These are phyloP conservation scores for Meloe dianella DNA, from an alignment of 2,888 invertebrate species.

Conservation along the genomic window DNA sequence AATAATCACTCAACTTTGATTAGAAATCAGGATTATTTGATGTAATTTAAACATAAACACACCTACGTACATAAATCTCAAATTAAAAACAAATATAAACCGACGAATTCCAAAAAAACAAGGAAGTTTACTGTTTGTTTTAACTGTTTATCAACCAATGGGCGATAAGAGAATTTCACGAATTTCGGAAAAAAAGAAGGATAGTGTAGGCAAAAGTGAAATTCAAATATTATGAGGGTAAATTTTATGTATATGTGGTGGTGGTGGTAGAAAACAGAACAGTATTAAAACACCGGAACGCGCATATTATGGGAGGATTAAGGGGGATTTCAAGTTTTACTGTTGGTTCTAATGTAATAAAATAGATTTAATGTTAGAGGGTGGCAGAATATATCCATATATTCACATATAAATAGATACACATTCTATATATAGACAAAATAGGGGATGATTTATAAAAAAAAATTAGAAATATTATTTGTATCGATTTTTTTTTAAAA, in stretches of 20 bases:
- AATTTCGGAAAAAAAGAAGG: neutral
- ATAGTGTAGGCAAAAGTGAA: slow-evolving; percentile 6
- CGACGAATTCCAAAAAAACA: neutral
- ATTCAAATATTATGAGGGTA: slow-evolving; percentile 11
- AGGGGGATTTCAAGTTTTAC: slow-evolving; percentile 33
- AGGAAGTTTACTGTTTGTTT: neutral
- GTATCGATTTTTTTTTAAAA: neutral
- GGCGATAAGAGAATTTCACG: neutral
- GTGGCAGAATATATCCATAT: slow-evolving; percentile 29
- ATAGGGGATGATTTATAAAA: neutral
- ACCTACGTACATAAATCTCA: neutral
- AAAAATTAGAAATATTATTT: neutral
- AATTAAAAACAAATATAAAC: neutral
- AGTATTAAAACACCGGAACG: slow-evolving; percentile 30
- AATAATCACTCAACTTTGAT: neutral
- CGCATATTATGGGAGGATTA: slow-evolving; percentile 31
- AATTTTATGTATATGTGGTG: slow-evolving; percentile 7
- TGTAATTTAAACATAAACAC: neutral
- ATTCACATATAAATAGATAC: neutral
- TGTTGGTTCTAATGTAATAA: slow-evolving; percentile 38
- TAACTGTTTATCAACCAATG: neutral
- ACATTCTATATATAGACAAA: neutral
- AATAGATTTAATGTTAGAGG: slow-evolving; percentile 39
- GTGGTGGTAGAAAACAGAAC: slow-evolving; percentile 21
- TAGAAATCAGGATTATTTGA: neutral